Conservation (phyloP, 2,888 invertebrate genomes). For the Cheiracanthium punctorium region DNA sequence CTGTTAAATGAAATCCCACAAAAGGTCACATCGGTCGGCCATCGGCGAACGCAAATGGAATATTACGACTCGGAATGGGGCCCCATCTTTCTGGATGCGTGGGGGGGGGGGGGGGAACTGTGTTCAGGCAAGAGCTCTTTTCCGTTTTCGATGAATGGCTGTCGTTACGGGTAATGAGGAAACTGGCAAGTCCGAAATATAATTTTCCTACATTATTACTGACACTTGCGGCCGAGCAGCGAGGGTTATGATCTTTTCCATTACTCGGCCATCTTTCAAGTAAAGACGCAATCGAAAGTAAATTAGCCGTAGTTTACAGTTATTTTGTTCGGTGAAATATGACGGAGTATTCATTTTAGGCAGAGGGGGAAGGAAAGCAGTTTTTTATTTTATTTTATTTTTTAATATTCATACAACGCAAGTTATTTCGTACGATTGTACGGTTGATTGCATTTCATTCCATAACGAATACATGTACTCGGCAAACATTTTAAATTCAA, state of each 20-base stretch:
- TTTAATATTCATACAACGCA: no score
- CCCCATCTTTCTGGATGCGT: conserved; percentile 14
- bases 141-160: conserved; percentile 51
- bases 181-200: conserved; percentile 1
- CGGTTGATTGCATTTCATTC: no score
- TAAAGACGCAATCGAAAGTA: conserved; percentile 1
- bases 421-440: no score
- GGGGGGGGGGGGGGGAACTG: not conserved
- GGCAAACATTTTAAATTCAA: no score
- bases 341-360: not conserved
- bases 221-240: not conserved
- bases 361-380: no score
- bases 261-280: not conserved
- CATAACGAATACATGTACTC: no score
- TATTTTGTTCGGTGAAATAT: not conserved
- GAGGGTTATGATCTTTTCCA: conserved; percentile 6
- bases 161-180: conserved; percentile 48
- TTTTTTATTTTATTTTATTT: no score
- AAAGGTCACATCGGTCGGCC: conserved; percentile 44
- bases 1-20: conserved; percentile 34
- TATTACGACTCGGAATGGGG: conserved; percentile 52
- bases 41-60: conserved; percentile 53
- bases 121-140: not conserved
- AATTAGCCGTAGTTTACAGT: conserved; percentile 13
- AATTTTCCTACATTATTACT: conserved; percentile 12